Conservation (phyloP, 2,888 invertebrate species). For the Rotaria macrura region DNA sequence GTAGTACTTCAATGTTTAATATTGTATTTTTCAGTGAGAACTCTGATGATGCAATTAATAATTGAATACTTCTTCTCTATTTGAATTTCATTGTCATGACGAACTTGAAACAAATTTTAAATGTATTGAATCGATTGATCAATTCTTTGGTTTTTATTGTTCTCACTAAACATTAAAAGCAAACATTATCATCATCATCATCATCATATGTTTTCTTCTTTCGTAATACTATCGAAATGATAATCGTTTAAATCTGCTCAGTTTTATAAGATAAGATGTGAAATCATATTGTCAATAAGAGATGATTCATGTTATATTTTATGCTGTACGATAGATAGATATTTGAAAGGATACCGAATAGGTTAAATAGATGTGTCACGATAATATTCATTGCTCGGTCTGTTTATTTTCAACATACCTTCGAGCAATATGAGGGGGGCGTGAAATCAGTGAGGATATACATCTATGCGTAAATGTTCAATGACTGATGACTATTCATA, state of each 20-base stretch:
- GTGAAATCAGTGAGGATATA: neutral
- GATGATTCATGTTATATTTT: neutral
- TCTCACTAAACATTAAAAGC: neutral
- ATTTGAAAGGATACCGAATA: neutral
- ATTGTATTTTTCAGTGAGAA: too few relatives aligned
- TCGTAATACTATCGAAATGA: neutral
- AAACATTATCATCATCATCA: neutral
- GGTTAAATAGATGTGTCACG: neutral
- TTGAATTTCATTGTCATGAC: too few relatives aligned
- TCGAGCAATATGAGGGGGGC: neutral
- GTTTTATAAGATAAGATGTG: neutral
- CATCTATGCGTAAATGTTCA: neutral
- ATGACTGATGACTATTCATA: conserved; percentile 1
- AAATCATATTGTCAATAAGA: conserved; percentile 3
- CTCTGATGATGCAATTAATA: too few relatives aligned
- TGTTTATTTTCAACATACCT: conserved; percentile 8
- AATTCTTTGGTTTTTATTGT: too few relatives aligned
- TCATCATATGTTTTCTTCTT: neutral
- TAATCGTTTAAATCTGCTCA: neutral
- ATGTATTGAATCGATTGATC: too few relatives aligned
- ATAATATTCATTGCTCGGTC: neutral
- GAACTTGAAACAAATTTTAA: too few relatives aligned
- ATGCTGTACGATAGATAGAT: neutral
- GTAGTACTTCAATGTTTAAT: too few relatives aligned
- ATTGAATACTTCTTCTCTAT: too few relatives aligned